Conservation (phyloP, 1,140 invertebrate species). For the Triops cancriformis region DNA sequence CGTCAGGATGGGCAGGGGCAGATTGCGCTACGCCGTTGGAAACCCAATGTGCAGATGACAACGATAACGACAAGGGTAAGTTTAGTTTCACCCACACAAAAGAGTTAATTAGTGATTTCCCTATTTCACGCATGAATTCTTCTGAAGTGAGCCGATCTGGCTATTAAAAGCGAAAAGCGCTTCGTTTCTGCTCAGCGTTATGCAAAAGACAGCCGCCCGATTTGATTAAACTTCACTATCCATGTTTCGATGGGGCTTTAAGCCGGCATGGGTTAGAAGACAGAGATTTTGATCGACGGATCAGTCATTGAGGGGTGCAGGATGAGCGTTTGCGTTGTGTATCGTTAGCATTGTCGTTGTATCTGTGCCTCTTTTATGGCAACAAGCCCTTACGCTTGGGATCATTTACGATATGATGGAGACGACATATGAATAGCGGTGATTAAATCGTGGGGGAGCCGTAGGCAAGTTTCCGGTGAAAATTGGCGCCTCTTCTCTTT, state of each 20-base stretch:
- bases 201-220: too few species aligned
- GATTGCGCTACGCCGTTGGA: constrained; percentile 84
- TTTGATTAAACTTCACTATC: background rate
- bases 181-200: too few species aligned
- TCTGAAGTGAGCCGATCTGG: too few species aligned
- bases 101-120: too few species aligned
- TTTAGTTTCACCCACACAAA: background rate
- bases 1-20: constrained; percentile 79
- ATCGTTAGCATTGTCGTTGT: background rate
- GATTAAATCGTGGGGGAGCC: background rate
- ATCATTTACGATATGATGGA: background rate
- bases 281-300: background rate
- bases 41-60: constrained; percentile 83
- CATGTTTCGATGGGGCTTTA: background rate
- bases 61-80: constrained; percentile 94
- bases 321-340: background rate
- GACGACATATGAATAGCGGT: background rate
- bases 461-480: background rate
- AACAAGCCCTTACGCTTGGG: background rate
- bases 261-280: background rate
- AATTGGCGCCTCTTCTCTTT: background rate
- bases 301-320: background rate
- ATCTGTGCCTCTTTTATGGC: background rate
- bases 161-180: too few species aligned
- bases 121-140: too few species aligned